Base-by-base conservation (phyloP, 2,888 invertebrate species). In the Thalpophila matura region DNA sequence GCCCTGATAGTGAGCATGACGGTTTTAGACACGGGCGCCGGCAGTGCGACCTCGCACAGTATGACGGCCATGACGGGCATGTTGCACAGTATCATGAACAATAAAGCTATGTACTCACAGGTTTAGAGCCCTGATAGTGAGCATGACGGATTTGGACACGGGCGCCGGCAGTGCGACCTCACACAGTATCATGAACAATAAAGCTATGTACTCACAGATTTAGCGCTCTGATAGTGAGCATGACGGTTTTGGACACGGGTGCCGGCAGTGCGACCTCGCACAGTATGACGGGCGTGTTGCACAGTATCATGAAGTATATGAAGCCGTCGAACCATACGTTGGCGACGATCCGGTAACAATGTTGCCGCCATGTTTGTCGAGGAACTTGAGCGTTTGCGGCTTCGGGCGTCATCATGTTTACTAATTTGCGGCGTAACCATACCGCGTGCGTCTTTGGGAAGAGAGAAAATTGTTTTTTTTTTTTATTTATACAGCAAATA, bases 301-400 rank as follows among this genome's bases (percentile, higher is more conserved):
- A 89, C 10, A 94, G 75, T 43, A 94, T 94, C 83, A 89, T 86
- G 10, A 91, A 10, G 74, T 94, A 94, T 7, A 94, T 93, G 74
- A 92, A 90, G 0, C 83, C 77, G 66, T 96, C 95, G 83, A 96
- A 92, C 92, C 93, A 95, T 0, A 89, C 62, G 62, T 85, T 91
- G 12, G 86, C 87, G 3, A 92, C 86, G 0, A 95, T 26, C 2
- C 86, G 72, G 80, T 92, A 91, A 74, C 93, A 95, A 14, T 77
- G 73, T 29, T 89, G 89, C 0, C 95, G 81, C 83, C 90, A 93
- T 1, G 80, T 78, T 2, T 85, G 81, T 27, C 86, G 86, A 0
- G 95, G 95, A 0, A 91, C 80, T 33, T 89, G 90, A 0, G 85
- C 82, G 45, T 86, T 91, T 0, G 87, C 87, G 0, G 87, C 79